A percentile compares a stretch with the other conserved stretches of the same genome.
These are phyloP conservation scores for Cuniculus paca DNA, from an alignment of 2,797 vertebrate genomes.

Conservation along the genomic window DNA sequence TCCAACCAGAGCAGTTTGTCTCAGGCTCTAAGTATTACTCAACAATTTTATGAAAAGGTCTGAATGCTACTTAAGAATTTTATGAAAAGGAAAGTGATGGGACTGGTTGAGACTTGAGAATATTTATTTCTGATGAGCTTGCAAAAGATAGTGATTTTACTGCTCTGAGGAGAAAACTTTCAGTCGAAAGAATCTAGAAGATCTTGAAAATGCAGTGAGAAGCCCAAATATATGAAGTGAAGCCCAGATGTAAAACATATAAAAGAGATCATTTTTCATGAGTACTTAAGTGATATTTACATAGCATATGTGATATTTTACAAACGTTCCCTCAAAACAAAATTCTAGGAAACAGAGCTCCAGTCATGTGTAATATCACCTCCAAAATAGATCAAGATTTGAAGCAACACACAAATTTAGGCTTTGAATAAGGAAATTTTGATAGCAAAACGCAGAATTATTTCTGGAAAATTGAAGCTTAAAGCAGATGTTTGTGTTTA, in stretches of 20 bases:
- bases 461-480: neutral
- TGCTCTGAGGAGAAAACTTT: neutral
- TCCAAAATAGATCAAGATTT: neutral
- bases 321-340: neutral
- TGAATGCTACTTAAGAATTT: neutral
- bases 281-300: conserved; percentile 24
- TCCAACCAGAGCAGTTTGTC: neutral
- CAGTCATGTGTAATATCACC: neutral
- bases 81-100: neutral
- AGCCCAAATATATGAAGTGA: conserved; percentile 46
- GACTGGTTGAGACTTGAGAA: neutral
- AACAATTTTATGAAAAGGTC: conserved; percentile 11
- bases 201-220: conserved; percentile 45
- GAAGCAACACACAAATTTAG: neutral
- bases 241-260: neutral
- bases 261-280: neutral
- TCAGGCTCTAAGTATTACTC: neutral
- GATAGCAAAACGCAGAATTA: conserved; percentile 48
- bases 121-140: conserved; percentile 24
- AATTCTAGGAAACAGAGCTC: neutral
- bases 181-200: neutral
- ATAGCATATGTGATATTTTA: neutral
- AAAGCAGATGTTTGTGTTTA: conserved; percentile 26
- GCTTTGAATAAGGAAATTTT: conserved; percentile 48
- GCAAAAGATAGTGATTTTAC: neutral